These are phyloP conservation scores for Hyposoter didymator DNA, from an alignment of 2,888 invertebrate genomes.

Conservation along the genomic window DNA sequence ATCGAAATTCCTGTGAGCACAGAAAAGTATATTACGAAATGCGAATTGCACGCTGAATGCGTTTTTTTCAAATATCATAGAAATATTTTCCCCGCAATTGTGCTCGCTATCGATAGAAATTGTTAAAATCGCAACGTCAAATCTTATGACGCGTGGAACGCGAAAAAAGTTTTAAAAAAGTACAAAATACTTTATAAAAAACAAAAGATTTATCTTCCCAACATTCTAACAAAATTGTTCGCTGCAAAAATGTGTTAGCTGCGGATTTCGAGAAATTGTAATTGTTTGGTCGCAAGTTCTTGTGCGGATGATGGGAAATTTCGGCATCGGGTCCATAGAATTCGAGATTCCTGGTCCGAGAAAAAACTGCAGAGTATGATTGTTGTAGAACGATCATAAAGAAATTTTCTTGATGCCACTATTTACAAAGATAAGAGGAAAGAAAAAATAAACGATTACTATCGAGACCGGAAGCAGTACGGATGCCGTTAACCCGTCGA, in stretches of 20 bases:
- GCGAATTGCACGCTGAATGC: too few species aligned
- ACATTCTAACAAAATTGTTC: too few species aligned
- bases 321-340: neutral
- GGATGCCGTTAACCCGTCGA: slow-evolving; percentile 69
- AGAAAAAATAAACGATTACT: slow-evolving; percentile 33
- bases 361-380: neutral
- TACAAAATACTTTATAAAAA: too few species aligned
- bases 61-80: too few species aligned
- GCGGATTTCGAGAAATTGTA: neutral
- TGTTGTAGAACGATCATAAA: neutral
- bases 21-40: neutral
- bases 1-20: slow-evolving; percentile 67
- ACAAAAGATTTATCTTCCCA: too few species aligned
- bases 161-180: too few species aligned
- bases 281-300: neutral
- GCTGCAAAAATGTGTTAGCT: neutral
- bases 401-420: neutral
- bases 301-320: neutral
- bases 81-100: too few species aligned
- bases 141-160: too few species aligned
- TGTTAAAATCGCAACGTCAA: too few species aligned
- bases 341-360: neutral
- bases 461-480: slow-evolving; percentile 70
- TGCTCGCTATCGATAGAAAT: too few species aligned
- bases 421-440: slow-evolving; percentile 11